These are phyloP conservation scores for Petaurus breviceps DNA, from an alignment of 2,113 vertebrate species.

Conservation along the genomic window DNA sequence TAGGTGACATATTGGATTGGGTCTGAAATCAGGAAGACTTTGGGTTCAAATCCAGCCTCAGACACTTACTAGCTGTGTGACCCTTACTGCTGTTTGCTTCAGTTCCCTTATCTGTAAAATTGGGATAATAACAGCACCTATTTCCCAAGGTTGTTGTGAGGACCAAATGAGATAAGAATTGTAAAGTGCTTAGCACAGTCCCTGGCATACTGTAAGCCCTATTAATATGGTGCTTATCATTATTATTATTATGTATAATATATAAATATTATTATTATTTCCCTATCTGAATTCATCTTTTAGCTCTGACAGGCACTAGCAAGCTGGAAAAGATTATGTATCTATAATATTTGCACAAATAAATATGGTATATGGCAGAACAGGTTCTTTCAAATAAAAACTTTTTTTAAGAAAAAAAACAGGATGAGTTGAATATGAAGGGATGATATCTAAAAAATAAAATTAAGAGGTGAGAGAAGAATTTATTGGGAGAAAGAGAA, in stretches of 20 bases:
- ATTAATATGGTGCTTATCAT: too few relatives aligned
- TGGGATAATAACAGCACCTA: neutral
- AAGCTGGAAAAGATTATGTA: neutral
- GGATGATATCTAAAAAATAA: too few relatives aligned
- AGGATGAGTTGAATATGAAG: too few relatives aligned
- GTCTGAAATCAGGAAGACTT: too few relatives aligned
- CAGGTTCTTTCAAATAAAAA: neutral
- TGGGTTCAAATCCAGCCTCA: too few relatives aligned
- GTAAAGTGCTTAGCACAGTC: neutral
- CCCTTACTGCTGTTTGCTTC: neutral
- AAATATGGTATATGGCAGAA: neutral
- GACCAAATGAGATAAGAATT: neutral
- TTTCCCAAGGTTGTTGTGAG: neutral
- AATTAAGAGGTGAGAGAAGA: too few relatives aligned
- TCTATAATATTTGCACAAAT: neutral
- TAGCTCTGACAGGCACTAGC: neutral
- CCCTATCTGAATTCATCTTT: neutral
- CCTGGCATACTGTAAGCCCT: too few relatives aligned
- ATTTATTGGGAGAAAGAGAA: too few relatives aligned
- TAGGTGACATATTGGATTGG: too few relatives aligned
- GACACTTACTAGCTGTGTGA: too few relatives aligned
- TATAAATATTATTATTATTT: neutral
- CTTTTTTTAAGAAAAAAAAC: too few relatives aligned
- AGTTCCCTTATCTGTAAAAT: neutral
- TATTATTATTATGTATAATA: too few relatives aligned